Evolutionary conservation across 1,140 invertebrate genomes (phyloP).

Genomic region (Chelonus insularis): DNA sequence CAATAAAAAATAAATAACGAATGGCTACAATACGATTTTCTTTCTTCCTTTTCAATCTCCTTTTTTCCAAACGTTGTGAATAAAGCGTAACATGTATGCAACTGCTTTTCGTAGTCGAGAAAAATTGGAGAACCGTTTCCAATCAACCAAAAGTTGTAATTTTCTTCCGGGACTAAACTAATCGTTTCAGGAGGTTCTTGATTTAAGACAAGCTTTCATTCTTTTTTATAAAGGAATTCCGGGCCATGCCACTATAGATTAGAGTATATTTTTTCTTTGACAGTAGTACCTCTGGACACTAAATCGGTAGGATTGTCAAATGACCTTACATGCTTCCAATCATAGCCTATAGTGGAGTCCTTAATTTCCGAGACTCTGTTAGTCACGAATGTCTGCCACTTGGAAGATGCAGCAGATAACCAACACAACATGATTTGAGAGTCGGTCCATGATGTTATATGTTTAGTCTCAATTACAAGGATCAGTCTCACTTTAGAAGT

Average conservation of each 20-base stretch:
- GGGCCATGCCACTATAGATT: slow-evolving; percentile 49
- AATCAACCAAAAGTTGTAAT: neutral
- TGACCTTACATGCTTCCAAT: slow-evolving; percentile 51
- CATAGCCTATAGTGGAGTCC: slow-evolving; percentile 7
- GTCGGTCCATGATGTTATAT: slow-evolving; percentile 16
- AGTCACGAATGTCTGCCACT: slow-evolving; percentile 34
- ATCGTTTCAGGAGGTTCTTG: neutral
- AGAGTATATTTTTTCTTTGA: slow-evolving; percentile 31
- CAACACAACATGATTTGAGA: slow-evolving; percentile 31
- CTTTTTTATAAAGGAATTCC: slow-evolving; percentile 5
- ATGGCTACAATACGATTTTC: no score
- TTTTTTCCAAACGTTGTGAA: neutral
- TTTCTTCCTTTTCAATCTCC: no score
- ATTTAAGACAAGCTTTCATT: neutral
- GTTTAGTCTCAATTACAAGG: no score
- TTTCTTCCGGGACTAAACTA: neutral
- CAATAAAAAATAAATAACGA: no score
- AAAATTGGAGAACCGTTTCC: neutral
- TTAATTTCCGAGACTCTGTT: slow-evolving; percentile 41
- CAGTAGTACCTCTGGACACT: slow-evolving; percentile 43
- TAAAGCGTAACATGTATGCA: neutral
- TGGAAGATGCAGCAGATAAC: slow-evolving; percentile 22
- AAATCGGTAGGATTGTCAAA: slow-evolving; percentile 55
- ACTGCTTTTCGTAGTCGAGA: neutral
- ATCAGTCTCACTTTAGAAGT: no score